These are phyloP conservation scores for Tangara arthus DNA, from an alignment of 2,797 vertebrate species.

Conservation along the genomic window DNA sequence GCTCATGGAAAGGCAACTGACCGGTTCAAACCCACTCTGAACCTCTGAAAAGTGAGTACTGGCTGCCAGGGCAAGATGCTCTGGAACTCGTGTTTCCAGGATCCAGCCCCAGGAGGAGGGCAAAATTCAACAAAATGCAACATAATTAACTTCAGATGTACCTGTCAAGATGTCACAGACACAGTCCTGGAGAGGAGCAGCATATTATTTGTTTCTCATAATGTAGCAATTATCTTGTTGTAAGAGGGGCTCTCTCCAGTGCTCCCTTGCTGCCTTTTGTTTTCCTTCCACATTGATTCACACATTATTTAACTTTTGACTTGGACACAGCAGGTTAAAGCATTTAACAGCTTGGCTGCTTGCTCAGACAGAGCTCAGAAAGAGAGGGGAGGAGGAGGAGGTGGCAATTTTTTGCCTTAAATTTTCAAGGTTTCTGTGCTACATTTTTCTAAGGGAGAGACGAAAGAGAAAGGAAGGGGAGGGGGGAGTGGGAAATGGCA, in stretches of 20 bases:
- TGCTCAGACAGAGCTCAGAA: conserved; percentile 9
- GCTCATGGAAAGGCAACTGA: not conserved
- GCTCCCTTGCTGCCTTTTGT: not conserved
- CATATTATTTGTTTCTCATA: conserved; percentile 18
- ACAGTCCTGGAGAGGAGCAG: conserved; percentile 3
- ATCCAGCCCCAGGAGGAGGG: not conserved
- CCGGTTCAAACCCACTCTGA: not conserved
- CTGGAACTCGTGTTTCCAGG: fast-evolving
- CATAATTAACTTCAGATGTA: conserved; percentile 66
- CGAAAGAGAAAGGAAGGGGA: not conserved
- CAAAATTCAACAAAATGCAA: not conserved
- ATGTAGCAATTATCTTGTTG: not conserved
- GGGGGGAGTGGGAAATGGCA: not conserved
- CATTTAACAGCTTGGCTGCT: conserved; percentile 53
- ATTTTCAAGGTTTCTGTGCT: conserved; percentile 12
- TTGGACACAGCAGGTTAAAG: conserved; percentile 48
- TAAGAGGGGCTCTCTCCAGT: not conserved
- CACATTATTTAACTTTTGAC: conserved; percentile 47
- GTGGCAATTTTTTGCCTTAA: not conserved
- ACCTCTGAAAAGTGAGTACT: not conserved
- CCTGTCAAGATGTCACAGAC: not conserved
- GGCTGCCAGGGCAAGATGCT: not conserved
- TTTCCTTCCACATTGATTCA: conserved; percentile 21
- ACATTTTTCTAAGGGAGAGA: conserved; percentile 2
- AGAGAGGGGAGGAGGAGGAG: not conserved